Evolutionary conservation across 2,797 vertebrate species (phyloP).

Genomic region (Tarsius wallacei): DNA sequence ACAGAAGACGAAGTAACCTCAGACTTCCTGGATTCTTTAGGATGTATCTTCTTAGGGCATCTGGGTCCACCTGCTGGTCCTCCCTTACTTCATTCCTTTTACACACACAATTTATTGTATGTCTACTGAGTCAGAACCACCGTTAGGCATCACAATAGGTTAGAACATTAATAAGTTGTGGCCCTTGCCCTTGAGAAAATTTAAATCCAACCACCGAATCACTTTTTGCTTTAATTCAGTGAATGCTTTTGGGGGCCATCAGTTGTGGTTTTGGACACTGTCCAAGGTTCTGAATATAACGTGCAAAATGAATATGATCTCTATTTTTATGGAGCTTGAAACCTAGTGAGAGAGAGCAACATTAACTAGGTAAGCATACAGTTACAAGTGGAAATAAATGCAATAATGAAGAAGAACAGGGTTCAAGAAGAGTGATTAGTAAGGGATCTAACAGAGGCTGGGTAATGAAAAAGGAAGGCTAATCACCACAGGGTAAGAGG

Average conservation of each 20-base stretch:
- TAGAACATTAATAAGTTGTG: background rate
- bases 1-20: background rate
- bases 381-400: background rate
- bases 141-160: background rate
- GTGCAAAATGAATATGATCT: background rate
- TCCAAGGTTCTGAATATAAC: background rate
- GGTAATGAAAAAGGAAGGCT: background rate
- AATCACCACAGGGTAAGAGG: background rate
- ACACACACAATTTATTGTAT: background rate
- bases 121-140: background rate
- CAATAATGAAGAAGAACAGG: background rate
- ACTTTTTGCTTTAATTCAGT: background rate
- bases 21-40: background rate
- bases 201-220: background rate
- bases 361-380: background rate
- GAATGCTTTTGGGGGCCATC: background rate
- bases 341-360: background rate
- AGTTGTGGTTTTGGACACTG: background rate
- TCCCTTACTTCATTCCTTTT: background rate
- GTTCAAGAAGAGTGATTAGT: background rate
- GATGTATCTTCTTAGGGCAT: background rate
- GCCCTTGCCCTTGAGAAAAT: background rate
- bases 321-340: background rate
- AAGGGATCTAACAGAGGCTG: background rate
- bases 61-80: background rate